Conservation (phyloP, 2,888 invertebrate genomes). For the Drosophila tanythrix region DNA sequence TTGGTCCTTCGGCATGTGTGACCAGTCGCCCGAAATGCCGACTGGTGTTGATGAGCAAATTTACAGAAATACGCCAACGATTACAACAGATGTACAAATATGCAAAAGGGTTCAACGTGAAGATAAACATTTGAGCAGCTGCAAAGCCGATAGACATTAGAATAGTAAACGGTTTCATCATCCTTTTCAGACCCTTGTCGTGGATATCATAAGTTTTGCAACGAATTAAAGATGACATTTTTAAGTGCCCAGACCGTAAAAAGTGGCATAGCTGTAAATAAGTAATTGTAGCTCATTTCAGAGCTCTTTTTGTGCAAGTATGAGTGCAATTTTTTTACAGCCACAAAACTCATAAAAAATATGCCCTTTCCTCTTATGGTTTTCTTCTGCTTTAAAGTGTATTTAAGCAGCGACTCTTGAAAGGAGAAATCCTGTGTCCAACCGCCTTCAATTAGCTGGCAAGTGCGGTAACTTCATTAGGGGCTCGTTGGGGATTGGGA, state of each 20-base stretch:
- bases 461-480: conserved; percentile 33
- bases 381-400: neutral
- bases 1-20: conserved; percentile 22
- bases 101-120: conserved; percentile 4
- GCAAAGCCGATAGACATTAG: neutral
- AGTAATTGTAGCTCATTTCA: neutral
- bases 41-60: conserved; percentile 36
- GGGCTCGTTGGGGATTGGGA: neutral
- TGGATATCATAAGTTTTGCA: neutral
- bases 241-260: no score
- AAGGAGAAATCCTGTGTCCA: neutral
- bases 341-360: neutral
- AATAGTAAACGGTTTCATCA: neutral
- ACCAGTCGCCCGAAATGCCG: conserved; percentile 18
- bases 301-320: neutral
- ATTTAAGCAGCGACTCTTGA: conserved; percentile 11
- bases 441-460: conserved; percentile 27
- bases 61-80: conserved; percentile 40
- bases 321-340: neutral
- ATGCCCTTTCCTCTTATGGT: neutral
- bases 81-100: conserved; percentile 24
- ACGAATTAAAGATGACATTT: neutral
- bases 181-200: neutral
- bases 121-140: conserved; percentile 4
- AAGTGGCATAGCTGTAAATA: neutral